Evolutionary conservation across 1,140 invertebrate genomes (phyloP).

Genomic region (Brachionus koreanus): DNA sequence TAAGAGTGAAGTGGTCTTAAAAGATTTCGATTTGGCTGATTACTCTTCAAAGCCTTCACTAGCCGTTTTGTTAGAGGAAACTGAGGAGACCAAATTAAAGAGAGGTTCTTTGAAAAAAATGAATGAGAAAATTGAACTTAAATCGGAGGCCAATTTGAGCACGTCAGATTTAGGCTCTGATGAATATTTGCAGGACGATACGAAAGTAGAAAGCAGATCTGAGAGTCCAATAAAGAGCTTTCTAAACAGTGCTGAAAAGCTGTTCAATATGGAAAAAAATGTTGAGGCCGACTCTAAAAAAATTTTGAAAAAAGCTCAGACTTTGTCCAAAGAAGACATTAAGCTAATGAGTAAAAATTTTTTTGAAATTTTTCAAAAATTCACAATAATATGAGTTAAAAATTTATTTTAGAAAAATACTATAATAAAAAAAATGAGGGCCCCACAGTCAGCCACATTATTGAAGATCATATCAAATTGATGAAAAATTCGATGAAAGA

Average conservation of each 20-base stretch:
- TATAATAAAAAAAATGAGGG: constrained; percentile 55
- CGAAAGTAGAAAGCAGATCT: not conserved
- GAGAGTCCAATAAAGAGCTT: not conserved
- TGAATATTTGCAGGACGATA: not conserved
- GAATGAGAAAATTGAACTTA: not conserved
- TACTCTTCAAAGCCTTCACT: not conserved
- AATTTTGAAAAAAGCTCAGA: constrained; percentile 33
- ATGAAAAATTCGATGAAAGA: constrained; percentile 52
- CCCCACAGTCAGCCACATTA: constrained; percentile 51
- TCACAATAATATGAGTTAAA: not conserved
- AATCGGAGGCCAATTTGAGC: not conserved
- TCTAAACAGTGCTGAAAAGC: not conserved
- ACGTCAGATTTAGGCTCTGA: constrained; percentile 1
- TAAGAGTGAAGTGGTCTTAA: constrained; percentile 11
- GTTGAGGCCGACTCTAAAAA: constrained; percentile 28
- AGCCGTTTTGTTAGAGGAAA: not conserved
- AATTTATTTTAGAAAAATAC: constrained; percentile 49
- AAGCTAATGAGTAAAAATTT: constrained; percentile 44
- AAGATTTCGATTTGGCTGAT: not conserved
- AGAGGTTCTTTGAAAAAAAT: not conserved
- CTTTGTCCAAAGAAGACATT: constrained; percentile 32
- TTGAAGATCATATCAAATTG: constrained; percentile 50
- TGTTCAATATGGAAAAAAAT: constrained; percentile 27
- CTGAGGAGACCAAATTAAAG: not conserved
- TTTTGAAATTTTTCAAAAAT: not conserved